Percentiles rank a stretch among this genome's conserved stretches.
Conservation (phyloP, 2,113 vertebrate genomes). For the Amia ocellicauda region DNA sequence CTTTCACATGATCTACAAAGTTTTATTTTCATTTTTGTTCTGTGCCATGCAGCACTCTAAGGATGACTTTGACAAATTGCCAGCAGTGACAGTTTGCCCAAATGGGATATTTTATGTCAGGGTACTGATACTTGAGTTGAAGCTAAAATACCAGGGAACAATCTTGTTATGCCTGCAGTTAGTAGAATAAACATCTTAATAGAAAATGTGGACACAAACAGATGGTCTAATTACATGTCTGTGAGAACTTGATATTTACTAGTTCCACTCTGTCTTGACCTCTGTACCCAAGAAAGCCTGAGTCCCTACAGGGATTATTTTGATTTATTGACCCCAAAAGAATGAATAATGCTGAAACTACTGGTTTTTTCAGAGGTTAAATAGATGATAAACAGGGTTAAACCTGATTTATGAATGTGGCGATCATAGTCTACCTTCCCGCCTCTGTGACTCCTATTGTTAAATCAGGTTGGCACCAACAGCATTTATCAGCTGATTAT, state of each 20-base stretch:
- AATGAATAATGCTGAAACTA: constrained; percentile 51
- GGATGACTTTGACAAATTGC: constrained; percentile 30
- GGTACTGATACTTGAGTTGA: constrained; percentile 42
- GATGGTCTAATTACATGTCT: constrained; percentile 59
- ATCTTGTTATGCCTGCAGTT: constrained; percentile 53
- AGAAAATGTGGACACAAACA: constrained; percentile 57
- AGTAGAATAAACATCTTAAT: constrained; percentile 58
- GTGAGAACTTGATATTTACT: constrained; percentile 56
- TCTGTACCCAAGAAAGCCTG: constrained; percentile 48
- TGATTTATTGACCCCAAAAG: constrained; percentile 60
- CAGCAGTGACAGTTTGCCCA: constrained; percentile 36
- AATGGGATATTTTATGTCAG: constrained; percentile 36
- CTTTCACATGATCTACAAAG: too few species aligned
- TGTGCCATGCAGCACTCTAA: constrained; percentile 1
- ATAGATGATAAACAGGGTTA: constrained; percentile 40
- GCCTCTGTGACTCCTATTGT: neutral
- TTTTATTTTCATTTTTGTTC: too few species aligned
- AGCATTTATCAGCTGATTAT: neutral
- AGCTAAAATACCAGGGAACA: constrained; percentile 37
- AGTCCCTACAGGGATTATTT: constrained; percentile 45
- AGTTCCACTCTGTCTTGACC: constrained; percentile 56
- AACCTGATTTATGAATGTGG: constrained; percentile 22
- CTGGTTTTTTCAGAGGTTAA: constrained; percentile 48
- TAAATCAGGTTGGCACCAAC: constrained; percentile 2
- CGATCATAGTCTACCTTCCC: neutral